Evolutionary conservation across 2,113 vertebrate genomes (phyloP), one percentile per base, ranked within the genome.

Genomic region (Dipodomys merriami): DNA sequence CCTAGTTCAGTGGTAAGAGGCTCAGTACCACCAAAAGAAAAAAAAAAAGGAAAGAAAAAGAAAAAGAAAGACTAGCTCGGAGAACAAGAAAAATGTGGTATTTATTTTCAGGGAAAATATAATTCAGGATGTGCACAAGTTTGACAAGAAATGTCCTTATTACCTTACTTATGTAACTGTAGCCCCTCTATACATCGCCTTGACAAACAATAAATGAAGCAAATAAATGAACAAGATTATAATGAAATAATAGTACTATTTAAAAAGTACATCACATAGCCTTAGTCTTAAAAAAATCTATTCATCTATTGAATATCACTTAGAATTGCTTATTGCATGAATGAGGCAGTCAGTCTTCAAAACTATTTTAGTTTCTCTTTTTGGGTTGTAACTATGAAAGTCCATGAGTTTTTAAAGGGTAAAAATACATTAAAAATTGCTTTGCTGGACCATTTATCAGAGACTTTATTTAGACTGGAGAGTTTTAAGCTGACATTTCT

Each of bases 401-500:
- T 91, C n/a, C 88, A 19, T 92, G 90, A 95, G 71, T 29, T 91
- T 95, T 94, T 92, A 76, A 72, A 74, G 67, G 16, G 3, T 68
- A 29, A 73, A 79, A 90, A 90, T 91, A 79, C 29, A 2, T 93
- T 95, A 86, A 88, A 94, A 95, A 92, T 96, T 83, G 65, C 89
- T 96, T 97, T 95, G 62, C 83, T 86, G 62, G 62, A 60, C 83
- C 94, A 82, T 84, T 95, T 78, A 92, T 86, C 87, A 78, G 90
- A 80, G 68, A 35, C 64, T 96, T 97, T 96, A 96, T 97, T 97
- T 97, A 96, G 79, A 94, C 93, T 79, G 86, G 93, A 95, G 91
- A 93, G 12, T 91, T 97, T 97, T 95, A 97, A 89, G 72, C 88
- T 91, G 90, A 91, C 83, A 95, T 96, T 96, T 82, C 95, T 84